These are phyloP conservation scores for Strix aluco DNA, from an alignment of 2,113 vertebrate genomes.

Conservation along the genomic window DNA sequence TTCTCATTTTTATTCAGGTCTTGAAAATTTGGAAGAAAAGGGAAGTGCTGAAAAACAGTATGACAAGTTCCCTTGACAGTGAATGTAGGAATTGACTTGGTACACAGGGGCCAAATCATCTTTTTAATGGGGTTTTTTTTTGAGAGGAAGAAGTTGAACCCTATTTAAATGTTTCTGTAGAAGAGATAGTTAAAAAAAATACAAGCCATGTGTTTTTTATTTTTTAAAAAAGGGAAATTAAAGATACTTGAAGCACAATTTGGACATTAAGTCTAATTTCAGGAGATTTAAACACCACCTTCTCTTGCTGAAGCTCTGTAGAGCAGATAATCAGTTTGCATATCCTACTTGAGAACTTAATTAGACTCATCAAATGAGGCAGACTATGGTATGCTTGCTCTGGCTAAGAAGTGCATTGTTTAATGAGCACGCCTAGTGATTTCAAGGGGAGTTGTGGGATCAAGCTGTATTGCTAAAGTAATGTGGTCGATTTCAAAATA, in stretches of 20 bases:
- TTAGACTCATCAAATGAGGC: background rate
- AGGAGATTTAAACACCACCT: background rate
- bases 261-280: background rate
- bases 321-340: background rate
- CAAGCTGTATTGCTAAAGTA: background rate
- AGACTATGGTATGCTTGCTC: background rate
- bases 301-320: background rate
- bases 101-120: background rate
- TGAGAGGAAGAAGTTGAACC: background rate
- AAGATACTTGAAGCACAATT: background rate
- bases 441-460: background rate
- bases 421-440: background rate
- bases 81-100: background rate
- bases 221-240: background rate
- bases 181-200: background rate
- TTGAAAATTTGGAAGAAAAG: conserved; percentile 36
- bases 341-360: background rate
- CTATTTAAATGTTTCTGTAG: background rate
- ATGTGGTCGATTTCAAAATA: background rate
- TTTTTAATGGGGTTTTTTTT: background rate
- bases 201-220: background rate
- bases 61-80: background rate
- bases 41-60: conserved; percentile 8
- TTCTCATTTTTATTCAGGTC: conserved; percentile 58
- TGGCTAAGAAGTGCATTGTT: background rate